Base-by-base conservation (phyloP, 2,888 invertebrate species). In the Luperina nickerlii region DNA sequence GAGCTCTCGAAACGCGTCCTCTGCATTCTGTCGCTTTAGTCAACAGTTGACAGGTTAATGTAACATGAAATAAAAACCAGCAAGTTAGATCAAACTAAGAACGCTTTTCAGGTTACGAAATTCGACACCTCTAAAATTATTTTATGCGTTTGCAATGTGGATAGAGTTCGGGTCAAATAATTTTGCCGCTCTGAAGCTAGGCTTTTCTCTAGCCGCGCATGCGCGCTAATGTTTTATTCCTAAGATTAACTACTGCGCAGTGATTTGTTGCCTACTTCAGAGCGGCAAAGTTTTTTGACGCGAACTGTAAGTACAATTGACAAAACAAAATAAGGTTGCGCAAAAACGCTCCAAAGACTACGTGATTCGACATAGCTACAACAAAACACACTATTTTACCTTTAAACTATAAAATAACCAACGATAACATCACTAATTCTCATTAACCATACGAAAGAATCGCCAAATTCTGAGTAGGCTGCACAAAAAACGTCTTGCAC, bases 381-480 rank as follows among this genome's bases (percentile, higher is more conserved):
- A 82, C 63, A 81, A 82, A 77, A 62, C 54, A 72, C 73, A 83
- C 71, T 76, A 82, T 76, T 69, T 54, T 78, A 82, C 82, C 85
- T 86, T 86, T 83, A 88, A 87, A 86, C 79, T 85, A 90, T 88
- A 86, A 90, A 90, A 89, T n/a, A 68, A 69, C 32, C 13, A 77
- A 90, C 90, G 89, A 91, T 87, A 85, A 82, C 82, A 73, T 79
- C 75, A 76, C 86, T 89, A 87, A 92, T 88, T 84, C 85, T 87
- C 89, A 91, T 92, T 90, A 92, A 88, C 87, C 78, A 81, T 78
- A 85, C 77, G 79, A 83, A 88, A 89, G 88, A 88, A 87, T 86
- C 84, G 88, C 83, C 76, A 74, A 91, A 91, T 95, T 96, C 95
- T 89, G n/a, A 89, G 95, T 95, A 95, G 85, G 62, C 27, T 60